These are phyloP conservation scores for Conopomorpha cramerella DNA, from an alignment of 1,140 invertebrate genomes.

Conservation along the genomic window DNA sequence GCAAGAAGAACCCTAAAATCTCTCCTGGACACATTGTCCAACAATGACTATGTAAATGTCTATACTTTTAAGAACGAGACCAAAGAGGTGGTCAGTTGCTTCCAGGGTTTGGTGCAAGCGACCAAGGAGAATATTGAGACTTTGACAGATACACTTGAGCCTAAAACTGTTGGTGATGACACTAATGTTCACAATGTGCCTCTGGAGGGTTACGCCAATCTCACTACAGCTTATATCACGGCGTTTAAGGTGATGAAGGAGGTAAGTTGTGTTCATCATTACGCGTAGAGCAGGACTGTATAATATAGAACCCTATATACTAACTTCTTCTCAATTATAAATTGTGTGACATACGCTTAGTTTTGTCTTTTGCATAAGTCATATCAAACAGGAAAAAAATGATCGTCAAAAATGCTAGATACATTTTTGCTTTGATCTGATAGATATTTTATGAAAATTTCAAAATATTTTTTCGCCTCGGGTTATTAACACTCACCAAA, in stretches of 20 bases:
- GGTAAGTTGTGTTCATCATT: too few species aligned
- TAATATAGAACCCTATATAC: too few species aligned
- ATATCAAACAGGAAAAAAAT: too few species aligned
- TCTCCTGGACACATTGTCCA: constrained; percentile 93
- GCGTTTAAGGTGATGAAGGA: constrained; percentile 85
- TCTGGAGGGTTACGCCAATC: constrained; percentile 79
- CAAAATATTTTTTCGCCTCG: not conserved
- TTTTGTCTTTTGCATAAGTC: too few species aligned
- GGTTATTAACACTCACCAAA: too few species aligned
- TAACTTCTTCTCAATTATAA: too few species aligned
- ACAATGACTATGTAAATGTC: constrained; percentile 97
- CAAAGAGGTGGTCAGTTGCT: constrained; percentile 77
- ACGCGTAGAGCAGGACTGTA: too few species aligned
- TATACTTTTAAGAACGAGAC: constrained; percentile 74
- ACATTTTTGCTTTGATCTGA: not conserved
- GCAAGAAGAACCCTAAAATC: constrained; percentile 76
- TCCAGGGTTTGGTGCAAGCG: constrained; percentile 85
- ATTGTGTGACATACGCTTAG: too few species aligned
- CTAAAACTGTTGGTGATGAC: constrained; percentile 70
- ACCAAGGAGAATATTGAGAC: constrained; percentile 87
- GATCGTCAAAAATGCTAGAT: not conserved
- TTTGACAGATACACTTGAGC: constrained; percentile 73
- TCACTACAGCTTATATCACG: constrained; percentile 79
- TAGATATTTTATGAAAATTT: not conserved
- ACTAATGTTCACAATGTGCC: constrained; percentile 33